Evolutionary conservation across 2,113 vertebrate genomes (phyloP), one percentile per base, ranked within the genome.

Genomic region (Odobenus rosmarus): DNA sequence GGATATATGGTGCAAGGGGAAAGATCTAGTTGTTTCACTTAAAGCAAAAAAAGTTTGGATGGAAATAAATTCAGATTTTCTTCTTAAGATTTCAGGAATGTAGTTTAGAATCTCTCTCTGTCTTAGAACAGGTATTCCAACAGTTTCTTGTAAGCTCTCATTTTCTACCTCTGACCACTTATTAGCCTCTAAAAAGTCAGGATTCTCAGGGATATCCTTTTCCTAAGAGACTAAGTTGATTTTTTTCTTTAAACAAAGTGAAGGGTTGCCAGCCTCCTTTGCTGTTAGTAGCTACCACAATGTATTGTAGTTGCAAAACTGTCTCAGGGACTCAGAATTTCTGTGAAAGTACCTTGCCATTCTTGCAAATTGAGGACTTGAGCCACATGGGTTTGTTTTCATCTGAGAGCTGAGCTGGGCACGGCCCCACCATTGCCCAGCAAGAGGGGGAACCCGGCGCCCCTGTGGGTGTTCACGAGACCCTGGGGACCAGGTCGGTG

Each of bases 391-490:
- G 11, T 76, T 51, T 69, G 4, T 9, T 23, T 53, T 33, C 21
- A 3, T 4, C 59, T 0, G 14, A 42, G 81, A 51, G 6, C 36
- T 71, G 71, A 16, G 24, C 51, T 42, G 12, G 11, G 5, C 19
- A 12, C 24, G 9, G 33, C 8, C 23, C 21, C 24, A 49, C 1
- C 3, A 12, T 16, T 36, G 28, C 24, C 4, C 4, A 4, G 71
- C 14, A 23, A 51, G 77, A 49, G 24, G 33, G 36, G 94, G 31
- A 23, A 19, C 36, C 28, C 1, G 8, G 61, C 3, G 39, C 5
- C 33, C 49, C 13, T 3, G 1, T 0, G 4, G 53, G 18, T 18
- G 12, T n/a, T 55, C 3, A 26, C 10, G 0, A 23, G 21, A 36
- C 61, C 49, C 84, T 2, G 28, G 55, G 28, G 31, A 2, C 23